Percentiles rank a stretch among this genome's conserved stretches.
These are phyloP conservation scores for Serilophus lunatus DNA, from an alignment of 2,113 vertebrate genomes.

Conservation along the genomic window DNA sequence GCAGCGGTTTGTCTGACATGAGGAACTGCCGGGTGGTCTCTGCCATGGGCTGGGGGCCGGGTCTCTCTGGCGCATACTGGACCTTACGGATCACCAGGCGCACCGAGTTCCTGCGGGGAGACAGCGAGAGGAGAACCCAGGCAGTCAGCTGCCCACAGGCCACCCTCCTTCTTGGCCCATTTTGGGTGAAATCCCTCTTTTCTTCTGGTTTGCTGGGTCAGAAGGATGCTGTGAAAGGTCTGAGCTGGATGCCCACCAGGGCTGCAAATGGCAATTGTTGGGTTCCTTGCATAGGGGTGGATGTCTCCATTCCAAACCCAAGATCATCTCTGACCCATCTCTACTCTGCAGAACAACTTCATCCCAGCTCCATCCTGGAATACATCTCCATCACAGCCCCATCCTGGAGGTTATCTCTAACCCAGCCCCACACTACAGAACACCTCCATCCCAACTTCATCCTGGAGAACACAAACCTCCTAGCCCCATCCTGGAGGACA, in stretches of 20 bases:
- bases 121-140: accelerated
- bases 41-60: slow-evolving; percentile 88
- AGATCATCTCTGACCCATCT: not conserved
- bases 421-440: too few species aligned
- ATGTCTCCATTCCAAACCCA: not conserved
- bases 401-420: not conserved
- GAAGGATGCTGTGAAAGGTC: not conserved
- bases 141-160: accelerated
- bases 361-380: not conserved
- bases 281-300: not conserved
- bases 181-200: not conserved
- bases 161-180: not conserved
- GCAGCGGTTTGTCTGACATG: slow-evolving; percentile 94
- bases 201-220: not conserved
- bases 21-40: slow-evolving; percentile 95
- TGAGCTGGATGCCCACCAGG: not conserved
- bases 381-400: not conserved
- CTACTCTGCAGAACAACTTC: not conserved
- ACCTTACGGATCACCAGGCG: slow-evolving; percentile 94
- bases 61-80: slow-evolving; percentile 90
- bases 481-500: not conserved
- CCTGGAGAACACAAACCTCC: not conserved
- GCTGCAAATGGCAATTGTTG: not conserved
- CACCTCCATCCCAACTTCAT: not conserved
- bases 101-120: slow-evolving; percentile 85